These are phyloP conservation scores for Holacanthus passer DNA, from an alignment of 2,113 vertebrate species.

Conservation along the genomic window DNA sequence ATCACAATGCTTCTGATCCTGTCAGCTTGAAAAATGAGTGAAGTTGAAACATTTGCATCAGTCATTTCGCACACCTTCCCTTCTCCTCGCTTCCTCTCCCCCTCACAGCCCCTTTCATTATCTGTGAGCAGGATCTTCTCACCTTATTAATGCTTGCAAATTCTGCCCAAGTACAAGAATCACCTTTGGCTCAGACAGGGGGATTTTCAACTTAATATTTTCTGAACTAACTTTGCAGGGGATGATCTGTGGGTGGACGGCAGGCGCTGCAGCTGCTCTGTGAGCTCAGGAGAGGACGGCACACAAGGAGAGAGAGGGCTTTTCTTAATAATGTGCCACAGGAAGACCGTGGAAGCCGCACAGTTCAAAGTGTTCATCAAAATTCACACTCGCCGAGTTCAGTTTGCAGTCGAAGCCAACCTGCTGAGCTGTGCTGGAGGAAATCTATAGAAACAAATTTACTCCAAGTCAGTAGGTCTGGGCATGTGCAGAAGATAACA, in stretches of 20 bases:
- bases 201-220: slow-evolving; percentile 65
- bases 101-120: slow-evolving; percentile 63
- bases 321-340: slow-evolving; percentile 49
- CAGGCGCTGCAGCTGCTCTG: slow-evolving; percentile 50
- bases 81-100: slow-evolving; percentile 38
- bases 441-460: slow-evolving; percentile 78
- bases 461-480: slow-evolving; percentile 62
- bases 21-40: slow-evolving; percentile 32
- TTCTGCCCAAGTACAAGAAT: slow-evolving; percentile 55
- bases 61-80: slow-evolving; percentile 16
- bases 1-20: slow-evolving; percentile 1
- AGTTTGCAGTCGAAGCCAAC: slow-evolving; percentile 41
- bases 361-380: slow-evolving; percentile 69
- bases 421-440: slow-evolving; percentile 68
- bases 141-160: slow-evolving; percentile 66
- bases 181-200: slow-evolving; percentile 49
- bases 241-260: slow-evolving; percentile 65
- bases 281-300: slow-evolving; percentile 50
- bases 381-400: slow-evolving; percentile 59
- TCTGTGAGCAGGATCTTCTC: slow-evolving; percentile 58
- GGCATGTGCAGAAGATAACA: slow-evolving; percentile 73
- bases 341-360: slow-evolving; percentile 44
- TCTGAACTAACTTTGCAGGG: slow-evolving; percentile 57
- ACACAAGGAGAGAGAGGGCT: slow-evolving; percentile 13
- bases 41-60: slow-evolving; percentile 32